A percentile compares a stretch with the other conserved stretches of the same genome.
Evolutionary conservation across 2,888 invertebrate genomes (phyloP).

Genomic region (Mayetiola destructor): DNA sequence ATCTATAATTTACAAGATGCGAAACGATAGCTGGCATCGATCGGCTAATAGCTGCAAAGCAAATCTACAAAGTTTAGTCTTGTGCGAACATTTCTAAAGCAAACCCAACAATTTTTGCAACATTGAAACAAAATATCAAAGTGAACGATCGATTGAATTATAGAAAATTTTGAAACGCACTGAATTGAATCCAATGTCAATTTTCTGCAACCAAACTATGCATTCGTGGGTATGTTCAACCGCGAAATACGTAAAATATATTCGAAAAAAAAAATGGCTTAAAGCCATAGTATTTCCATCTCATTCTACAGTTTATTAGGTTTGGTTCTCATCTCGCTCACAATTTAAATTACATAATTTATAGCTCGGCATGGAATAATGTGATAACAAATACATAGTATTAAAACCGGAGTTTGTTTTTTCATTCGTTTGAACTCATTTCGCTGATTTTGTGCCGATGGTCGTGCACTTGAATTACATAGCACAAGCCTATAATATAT

Average conservation of each 20-base stretch:
- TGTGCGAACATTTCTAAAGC: too few relatives aligned
- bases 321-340: not conserved
- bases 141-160: too few relatives aligned
- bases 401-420: not conserved
- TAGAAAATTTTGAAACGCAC: too few relatives aligned
- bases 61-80: too few relatives aligned
- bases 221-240: constrained; percentile 5
- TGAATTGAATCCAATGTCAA: constrained; percentile 10
- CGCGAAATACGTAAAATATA: constrained; percentile 2
- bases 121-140: too few relatives aligned
- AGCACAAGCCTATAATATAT: too few relatives aligned
- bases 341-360: constrained; percentile 15
- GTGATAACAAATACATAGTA: constrained; percentile 16
- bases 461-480: not conserved
- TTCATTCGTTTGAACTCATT: not conserved
- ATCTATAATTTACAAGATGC: too few relatives aligned
- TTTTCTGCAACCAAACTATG: constrained; percentile 7
- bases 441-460: not conserved
- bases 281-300: not conserved
- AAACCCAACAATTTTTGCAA: too few relatives aligned
- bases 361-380: constrained; percentile 17
- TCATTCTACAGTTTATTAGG: too few relatives aligned
- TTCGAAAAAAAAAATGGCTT: too few relatives aligned
- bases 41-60: too few relatives aligned
- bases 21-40: too few relatives aligned